A percentile compares a stretch with the other conserved stretches of the same genome.
These are phyloP conservation scores for Sus cebifrons DNA, from an alignment of 2,797 vertebrate species.

Conservation along the genomic window DNA sequence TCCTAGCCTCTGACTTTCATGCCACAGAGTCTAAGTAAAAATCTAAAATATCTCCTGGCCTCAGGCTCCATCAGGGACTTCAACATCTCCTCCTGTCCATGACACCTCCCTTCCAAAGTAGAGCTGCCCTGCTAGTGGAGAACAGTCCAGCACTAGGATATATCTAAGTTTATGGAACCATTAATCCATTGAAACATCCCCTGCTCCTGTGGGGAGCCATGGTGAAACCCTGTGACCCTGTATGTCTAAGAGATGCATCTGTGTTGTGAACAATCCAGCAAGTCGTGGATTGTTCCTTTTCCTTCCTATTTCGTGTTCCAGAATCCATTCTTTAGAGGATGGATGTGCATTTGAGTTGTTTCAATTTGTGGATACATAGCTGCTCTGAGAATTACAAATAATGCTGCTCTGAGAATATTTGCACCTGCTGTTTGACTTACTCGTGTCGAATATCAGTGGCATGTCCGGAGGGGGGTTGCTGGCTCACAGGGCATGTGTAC, in stretches of 20 bases:
- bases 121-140: not conserved
- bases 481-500: not conserved
- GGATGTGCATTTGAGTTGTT: not conserved
- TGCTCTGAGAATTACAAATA: not conserved
- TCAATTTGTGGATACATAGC: not conserved
- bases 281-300: not conserved
- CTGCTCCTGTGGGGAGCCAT: not conserved
- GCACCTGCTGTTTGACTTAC: not conserved
- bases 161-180: not conserved
- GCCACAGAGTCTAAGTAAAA: not conserved
- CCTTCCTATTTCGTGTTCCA: not conserved
- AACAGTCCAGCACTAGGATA: not conserved
- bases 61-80: not conserved
- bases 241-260: not conserved
- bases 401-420: not conserved
- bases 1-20: not conserved
- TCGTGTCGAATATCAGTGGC: not conserved
- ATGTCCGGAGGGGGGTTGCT: not conserved
- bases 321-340: not conserved
- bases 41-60: not conserved
- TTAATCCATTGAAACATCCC: not conserved
- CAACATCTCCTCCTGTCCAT: not conserved
- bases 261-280: not conserved
- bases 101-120: not conserved
- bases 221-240: not conserved